These are phyloP conservation scores for Hemitrygon akajei DNA, from an alignment of 2,797 vertebrate genomes.

Conservation along the genomic window DNA sequence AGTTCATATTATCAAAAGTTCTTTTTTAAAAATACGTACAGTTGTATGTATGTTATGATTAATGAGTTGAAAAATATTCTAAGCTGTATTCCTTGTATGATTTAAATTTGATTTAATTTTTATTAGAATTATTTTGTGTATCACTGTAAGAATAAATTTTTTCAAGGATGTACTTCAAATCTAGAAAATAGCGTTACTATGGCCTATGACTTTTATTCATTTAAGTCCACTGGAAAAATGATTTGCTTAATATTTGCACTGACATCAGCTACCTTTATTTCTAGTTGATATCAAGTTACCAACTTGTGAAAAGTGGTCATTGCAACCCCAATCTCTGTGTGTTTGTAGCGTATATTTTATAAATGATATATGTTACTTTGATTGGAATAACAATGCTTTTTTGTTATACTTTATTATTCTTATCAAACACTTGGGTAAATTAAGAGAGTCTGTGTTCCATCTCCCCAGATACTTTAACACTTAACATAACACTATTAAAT, in stretches of 20 bases:
- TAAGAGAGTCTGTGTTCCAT: background rate
- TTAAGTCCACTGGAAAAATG: background rate
- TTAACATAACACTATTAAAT: background rate
- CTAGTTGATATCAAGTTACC: background rate
- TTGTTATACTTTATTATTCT: background rate
- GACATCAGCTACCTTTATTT: background rate
- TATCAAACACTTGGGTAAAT: no score
- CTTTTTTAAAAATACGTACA: background rate
- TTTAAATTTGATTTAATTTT: constrained; percentile 1
- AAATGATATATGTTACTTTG: no score
- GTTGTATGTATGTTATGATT: no score
- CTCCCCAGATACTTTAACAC: background rate
- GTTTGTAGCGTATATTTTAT: no score
- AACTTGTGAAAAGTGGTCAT: background rate
- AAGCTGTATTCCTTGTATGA: background rate
- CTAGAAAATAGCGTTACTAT: background rate
- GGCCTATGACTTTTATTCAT: background rate
- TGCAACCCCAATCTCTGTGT: background rate
- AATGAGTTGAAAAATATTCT: background rate
- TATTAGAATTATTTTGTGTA: background rate
- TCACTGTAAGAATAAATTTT: background rate
- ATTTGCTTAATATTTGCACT: background rate
- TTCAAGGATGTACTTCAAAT: background rate
- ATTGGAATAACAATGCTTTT: no score
- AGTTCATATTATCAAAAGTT: background rate